A percentile compares a stretch with the other conserved stretches of the same genome.
Conservation (phyloP, 2,113 vertebrate genomes). For the Peromyscus maniculatus region DNA sequence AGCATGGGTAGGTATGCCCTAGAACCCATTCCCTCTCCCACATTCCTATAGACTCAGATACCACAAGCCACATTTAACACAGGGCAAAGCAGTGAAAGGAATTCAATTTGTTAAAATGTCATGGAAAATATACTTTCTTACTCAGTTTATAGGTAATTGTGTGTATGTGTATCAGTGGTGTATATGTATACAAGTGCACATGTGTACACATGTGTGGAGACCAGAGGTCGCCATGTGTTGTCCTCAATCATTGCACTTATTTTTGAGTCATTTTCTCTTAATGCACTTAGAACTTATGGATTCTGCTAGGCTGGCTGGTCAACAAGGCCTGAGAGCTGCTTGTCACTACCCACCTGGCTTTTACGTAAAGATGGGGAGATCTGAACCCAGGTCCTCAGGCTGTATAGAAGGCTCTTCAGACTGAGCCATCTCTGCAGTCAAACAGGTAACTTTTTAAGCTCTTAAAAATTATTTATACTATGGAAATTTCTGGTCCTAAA, state of each 20-base stretch:
- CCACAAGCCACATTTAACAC: neutral
- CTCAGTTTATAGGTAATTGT: conserved; percentile 9
- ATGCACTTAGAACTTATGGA: neutral
- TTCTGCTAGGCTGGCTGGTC: neutral
- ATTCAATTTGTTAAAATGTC: neutral
- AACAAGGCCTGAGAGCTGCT: neutral
- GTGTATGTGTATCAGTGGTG: neutral
- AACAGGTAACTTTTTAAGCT: neutral
- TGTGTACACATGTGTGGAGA: neutral
- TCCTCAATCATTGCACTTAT: neutral
- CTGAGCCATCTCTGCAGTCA: neutral
- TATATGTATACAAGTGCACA: neutral
- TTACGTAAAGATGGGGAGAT: neutral
- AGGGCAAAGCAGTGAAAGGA: neutral
- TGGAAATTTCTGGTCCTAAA: conserved; percentile 22
- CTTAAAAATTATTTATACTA: conserved; percentile 18
- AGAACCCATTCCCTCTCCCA: neutral
- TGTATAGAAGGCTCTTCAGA: neutral
- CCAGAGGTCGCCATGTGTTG: no score
- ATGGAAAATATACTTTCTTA: neutral
- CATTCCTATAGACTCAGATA: neutral
- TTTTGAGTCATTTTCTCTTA: neutral
- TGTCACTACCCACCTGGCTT: neutral
- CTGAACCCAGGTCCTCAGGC: neutral
- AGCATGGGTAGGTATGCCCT: neutral